phyloP scores from a whole-genome alignment of 2,113 vertebrate species.

The Atlantisia rogersi region DNA sequence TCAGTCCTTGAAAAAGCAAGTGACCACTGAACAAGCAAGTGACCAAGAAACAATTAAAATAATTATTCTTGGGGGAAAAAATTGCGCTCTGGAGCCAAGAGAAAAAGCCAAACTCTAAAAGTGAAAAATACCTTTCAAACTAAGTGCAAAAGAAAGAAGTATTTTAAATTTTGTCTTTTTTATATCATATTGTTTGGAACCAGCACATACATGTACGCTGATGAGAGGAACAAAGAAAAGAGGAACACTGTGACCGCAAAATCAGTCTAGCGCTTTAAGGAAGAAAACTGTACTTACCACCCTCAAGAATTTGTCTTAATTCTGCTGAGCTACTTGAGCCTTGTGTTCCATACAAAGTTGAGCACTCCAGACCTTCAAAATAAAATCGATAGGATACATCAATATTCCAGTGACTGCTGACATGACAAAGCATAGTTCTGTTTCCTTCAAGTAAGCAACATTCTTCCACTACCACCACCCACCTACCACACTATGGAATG shows the following conservation, averaged over 20 bases:
- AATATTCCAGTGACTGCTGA: neutral
- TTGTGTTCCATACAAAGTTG: slow-evolving; percentile 89
- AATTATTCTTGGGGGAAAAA: neutral
- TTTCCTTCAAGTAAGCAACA: neutral
- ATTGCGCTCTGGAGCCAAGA: fast-evolving
- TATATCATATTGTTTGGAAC: neutral
- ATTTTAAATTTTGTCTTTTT: neutral
- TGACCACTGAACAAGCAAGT: neutral
- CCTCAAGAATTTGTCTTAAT: slow-evolving; percentile 90
- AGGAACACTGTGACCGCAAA: neutral
- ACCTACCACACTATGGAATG: neutral
- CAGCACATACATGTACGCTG: neutral
- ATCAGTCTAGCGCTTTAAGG: neutral
- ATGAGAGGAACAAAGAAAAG: neutral
- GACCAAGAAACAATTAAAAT: neutral
- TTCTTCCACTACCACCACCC: neutral
- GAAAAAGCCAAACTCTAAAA: neutral
- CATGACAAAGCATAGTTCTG: neutral
- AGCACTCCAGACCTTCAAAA: slow-evolving; percentile 88
- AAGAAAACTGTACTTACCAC: slow-evolving; percentile 78
- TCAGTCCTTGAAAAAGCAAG: neutral
- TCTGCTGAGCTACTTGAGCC: slow-evolving; percentile 84
- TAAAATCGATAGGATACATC: neutral
- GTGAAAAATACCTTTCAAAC: neutral
- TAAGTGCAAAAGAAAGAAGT: neutral